Evolutionary conservation across 2,888 invertebrate genomes (phyloP), one percentile per base, ranked within the genome.

Genomic region (Lepeophtheirus nordmannii): DNA sequence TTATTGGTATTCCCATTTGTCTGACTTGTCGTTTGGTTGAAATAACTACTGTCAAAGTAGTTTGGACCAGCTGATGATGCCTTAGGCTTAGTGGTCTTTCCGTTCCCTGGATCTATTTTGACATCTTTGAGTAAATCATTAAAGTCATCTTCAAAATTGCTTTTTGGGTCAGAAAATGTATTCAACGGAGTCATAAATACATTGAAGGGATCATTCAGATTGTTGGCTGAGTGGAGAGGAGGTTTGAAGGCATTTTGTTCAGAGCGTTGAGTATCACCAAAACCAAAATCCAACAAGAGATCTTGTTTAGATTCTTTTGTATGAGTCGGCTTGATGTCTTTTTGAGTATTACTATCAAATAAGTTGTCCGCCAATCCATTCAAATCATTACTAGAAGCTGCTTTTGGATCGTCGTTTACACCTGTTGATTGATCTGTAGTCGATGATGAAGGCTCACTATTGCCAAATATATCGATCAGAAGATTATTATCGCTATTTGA

Each of bases 21-120:
- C 70, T 76, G 77, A 0, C 79, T 79, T 12, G 22, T 22, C 14
- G 17, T 22, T 58, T 58, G 58, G 58, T n/a, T 20, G 14, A 14
- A 17, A 14, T 20, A 58, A 22, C n/a, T 14, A 14, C 58, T 20
- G n/a, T 58, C 22, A 20, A 58, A 58, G 9, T 20, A 58, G 20
- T 58, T 30, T 2, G 53, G 53, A 14, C 53, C 53, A 17, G 22
- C 30, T 37, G 30, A 30, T 17, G 60, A 30, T 2, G 23, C 17
- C 11, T 60, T 60, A 11, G n/a, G 9, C 11, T 60, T 38, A 10
- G 22, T 38, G 1, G 37, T 17, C 17, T 20, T 14, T 11, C 10
- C 10, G 1, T 22, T 22, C 11, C 14, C 39, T 60, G 22, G 9
- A 7, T 22, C 17, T 14, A 60, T 17, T 11, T 60, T 60, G 10